These are phyloP conservation scores for Dorcus hopei DNA, from an alignment of 2,888 invertebrate species.

Conservation along the genomic window DNA sequence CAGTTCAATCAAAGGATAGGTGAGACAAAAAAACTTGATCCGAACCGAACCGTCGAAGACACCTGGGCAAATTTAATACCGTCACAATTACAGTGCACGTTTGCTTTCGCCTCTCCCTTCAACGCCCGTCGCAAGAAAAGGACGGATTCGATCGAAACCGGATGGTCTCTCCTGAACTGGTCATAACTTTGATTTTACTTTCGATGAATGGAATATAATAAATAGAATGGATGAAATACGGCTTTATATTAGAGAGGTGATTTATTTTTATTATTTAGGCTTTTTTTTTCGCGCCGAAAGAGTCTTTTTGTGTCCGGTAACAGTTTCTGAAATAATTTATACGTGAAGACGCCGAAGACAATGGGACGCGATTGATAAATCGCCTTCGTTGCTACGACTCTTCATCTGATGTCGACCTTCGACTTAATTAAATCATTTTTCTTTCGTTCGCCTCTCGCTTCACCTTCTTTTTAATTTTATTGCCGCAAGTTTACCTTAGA, in stretches of 20 bases:
- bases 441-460: too few species aligned
- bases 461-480: too few species aligned
- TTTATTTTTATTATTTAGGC: neutral
- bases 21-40: conserved; percentile 26
- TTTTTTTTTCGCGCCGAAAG: too few species aligned
- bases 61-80: conserved; percentile 23
- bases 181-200: neutral
- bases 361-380: too few species aligned
- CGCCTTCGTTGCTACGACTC: too few species aligned
- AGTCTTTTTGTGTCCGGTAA: too few species aligned
- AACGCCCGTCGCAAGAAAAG: neutral
- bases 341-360: too few species aligned
- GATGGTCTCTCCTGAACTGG: neutral
- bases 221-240: neutral
- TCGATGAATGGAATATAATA: neutral
- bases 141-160: neutral
- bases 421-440: too few species aligned
- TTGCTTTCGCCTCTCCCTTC: neutral
- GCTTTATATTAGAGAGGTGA: neutral
- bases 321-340: too few species aligned
- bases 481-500: too few species aligned
- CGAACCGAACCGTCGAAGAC: conserved; percentile 25
- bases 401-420: too few species aligned
- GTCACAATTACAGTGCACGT: neutral
- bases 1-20: conserved; percentile 22